phyloP scores from a whole-genome alignment of 2,888 invertebrate species.

The Tetragonisca angustula region DNA sequence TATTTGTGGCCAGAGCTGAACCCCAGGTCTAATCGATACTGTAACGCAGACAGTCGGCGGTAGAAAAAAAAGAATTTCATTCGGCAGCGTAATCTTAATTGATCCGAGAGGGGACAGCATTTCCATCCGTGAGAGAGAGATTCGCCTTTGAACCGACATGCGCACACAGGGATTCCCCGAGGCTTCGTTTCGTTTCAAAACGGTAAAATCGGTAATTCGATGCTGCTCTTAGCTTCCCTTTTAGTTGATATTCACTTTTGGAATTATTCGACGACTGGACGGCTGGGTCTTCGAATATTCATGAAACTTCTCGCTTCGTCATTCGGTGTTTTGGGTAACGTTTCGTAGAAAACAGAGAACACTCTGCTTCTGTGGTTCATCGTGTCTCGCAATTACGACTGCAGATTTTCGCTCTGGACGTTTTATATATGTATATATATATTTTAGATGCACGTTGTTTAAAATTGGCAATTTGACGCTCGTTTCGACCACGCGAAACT shows the following conservation, averaged over 20 bases:
- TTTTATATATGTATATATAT: too few species aligned
- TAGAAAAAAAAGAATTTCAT: constrained; percentile 59
- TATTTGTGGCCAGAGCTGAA: constrained; percentile 65
- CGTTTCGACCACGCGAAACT: too few species aligned
- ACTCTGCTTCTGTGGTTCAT: too few species aligned
- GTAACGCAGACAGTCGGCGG: background rate
- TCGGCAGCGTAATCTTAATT: constrained; percentile 70
- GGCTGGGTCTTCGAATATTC: background rate
- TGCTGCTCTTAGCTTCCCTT: background rate
- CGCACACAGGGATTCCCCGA: background rate
- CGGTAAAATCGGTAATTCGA: constrained; percentile 17
- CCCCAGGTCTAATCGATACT: constrained; percentile 2
- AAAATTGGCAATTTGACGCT: too few species aligned
- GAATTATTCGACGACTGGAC: constrained; percentile 12
- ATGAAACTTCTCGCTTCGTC: background rate
- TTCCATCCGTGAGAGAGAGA: constrained; percentile 57
- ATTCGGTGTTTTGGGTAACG: background rate
- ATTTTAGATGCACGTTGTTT: too few species aligned
- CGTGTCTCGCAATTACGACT: background rate
- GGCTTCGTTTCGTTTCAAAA: too few species aligned
- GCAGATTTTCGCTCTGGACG: too few species aligned
- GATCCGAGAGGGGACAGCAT: constrained; percentile 66
- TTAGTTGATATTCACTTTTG: constrained; percentile 1
- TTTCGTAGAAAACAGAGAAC: background rate
- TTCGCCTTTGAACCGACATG: background rate